A percentile compares a stretch with the other conserved stretches of the same genome.
Evolutionary conservation across 2,888 invertebrate species (phyloP).

Genomic region (Diarsia rubi): DNA sequence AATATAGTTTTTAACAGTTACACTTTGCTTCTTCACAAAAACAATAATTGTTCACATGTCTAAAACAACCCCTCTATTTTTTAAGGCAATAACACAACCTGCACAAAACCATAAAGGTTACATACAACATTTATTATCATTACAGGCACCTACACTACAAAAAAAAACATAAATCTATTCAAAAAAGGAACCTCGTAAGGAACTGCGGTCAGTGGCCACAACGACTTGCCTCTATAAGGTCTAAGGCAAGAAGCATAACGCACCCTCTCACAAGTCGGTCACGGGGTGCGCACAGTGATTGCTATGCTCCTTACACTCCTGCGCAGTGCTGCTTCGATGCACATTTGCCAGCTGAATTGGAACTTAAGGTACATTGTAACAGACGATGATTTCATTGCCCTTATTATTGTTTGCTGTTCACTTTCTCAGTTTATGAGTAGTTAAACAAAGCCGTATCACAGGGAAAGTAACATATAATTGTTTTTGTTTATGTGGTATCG

Average conservation of each 20-base stretch:
- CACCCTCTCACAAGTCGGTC: slow-evolving; percentile 74
- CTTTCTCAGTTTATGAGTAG: slow-evolving; percentile 13
- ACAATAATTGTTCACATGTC: background rate
- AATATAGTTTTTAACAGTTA: background rate
- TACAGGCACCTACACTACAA: slow-evolving; percentile 10
- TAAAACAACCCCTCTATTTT: background rate
- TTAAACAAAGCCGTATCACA: background rate
- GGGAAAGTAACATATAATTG: background rate
- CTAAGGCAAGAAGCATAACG: slow-evolving; percentile 74
- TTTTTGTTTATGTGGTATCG: background rate
- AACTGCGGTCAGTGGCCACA: slow-evolving; percentile 75
- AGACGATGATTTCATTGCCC: slow-evolving; percentile 45
- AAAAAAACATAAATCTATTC: slow-evolving; percentile 25
- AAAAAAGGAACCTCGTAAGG: slow-evolving; percentile 60
- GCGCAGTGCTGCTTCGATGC: slow-evolving; percentile 68
- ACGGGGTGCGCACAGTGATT: slow-evolving; percentile 80
- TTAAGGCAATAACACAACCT: background rate
- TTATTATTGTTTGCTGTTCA: slow-evolving; percentile 25
- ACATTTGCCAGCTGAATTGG: slow-evolving; percentile 57
- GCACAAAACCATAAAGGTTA: slow-evolving; percentile 42
- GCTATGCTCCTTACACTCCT: slow-evolving; percentile 63
- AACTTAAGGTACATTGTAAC: slow-evolving; percentile 49
- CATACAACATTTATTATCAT: slow-evolving; percentile 7
- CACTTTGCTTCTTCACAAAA: background rate
- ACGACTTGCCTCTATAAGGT: slow-evolving; percentile 43